phyloP scores from a whole-genome alignment of 2,888 invertebrate genomes.

The Noctua janthina region DNA sequence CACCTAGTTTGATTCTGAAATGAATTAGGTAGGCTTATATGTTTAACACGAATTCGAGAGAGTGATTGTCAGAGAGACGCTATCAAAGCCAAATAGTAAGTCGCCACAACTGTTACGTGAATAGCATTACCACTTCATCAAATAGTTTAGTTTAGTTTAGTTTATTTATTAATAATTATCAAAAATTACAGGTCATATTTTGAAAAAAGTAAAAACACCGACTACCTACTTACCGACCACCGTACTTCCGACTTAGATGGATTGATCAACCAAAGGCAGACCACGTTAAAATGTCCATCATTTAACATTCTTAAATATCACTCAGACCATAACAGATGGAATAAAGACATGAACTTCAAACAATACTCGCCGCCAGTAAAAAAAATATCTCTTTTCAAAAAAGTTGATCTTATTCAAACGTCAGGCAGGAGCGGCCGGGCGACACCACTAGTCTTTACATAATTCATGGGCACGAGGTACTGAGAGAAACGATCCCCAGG shows the following conservation, averaged over 20 bases:
- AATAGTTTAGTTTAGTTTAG: too few relatives aligned
- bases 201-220: too few relatives aligned
- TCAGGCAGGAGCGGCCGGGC: constrained; percentile 50
- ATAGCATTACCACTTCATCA: not conserved
- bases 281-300: not conserved
- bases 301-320: not conserved
- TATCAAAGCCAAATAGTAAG: not conserved
- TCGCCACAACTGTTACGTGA: not conserved
- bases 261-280: not conserved
- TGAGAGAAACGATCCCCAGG: constrained; percentile 83
- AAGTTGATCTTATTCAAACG: constrained; percentile 71
- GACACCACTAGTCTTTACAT: constrained; percentile 72
- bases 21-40: not conserved
- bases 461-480: constrained; percentile 76
- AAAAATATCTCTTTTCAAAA: constrained; percentile 53
- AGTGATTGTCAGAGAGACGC: too few relatives aligned
- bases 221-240: too few relatives aligned
- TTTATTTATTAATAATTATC: too few relatives aligned
- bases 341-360: constrained; percentile 55
- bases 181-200: too few relatives aligned
- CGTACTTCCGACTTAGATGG: too few relatives aligned
- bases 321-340: constrained; percentile 29
- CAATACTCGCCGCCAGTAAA: constrained; percentile 40
- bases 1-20: not conserved
- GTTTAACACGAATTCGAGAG: not conserved